phyloP scores from a whole-genome alignment of 2,888 invertebrate genomes.

The Pardosa pseudoannulata region DNA sequence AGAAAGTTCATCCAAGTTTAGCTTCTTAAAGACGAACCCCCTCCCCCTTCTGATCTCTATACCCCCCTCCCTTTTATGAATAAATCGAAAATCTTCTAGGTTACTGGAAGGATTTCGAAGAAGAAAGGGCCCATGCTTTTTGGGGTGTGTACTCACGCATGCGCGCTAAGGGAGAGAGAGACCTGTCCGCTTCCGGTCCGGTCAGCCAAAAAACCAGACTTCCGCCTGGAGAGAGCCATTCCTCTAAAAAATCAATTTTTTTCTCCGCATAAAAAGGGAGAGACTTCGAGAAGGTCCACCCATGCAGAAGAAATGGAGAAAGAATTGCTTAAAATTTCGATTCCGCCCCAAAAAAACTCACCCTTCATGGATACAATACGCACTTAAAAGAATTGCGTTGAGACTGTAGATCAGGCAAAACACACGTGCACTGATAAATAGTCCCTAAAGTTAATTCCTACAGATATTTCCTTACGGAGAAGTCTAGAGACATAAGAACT shows the following conservation, averaged over 20 bases:
- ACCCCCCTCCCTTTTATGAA: constrained; percentile 12
- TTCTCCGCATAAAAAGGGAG: not conserved
- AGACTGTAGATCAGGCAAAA: not conserved
- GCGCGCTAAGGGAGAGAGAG: constrained; percentile 29
- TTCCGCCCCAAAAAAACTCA: not conserved
- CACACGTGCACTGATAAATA: too few relatives aligned
- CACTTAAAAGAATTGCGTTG: not conserved
- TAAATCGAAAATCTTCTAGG: constrained; percentile 64
- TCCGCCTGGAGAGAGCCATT: constrained; percentile 39
- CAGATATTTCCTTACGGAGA: too few relatives aligned
- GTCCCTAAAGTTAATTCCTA: too few relatives aligned
- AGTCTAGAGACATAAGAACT: too few relatives aligned
- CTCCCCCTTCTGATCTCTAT: constrained; percentile 8
- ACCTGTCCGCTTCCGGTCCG: constrained; percentile 63
- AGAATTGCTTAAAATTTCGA: not conserved
- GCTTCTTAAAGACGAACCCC: constrained; percentile 52
- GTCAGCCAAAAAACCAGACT: constrained; percentile 37
- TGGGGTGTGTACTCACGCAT: constrained; percentile 70
- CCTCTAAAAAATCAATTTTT: constrained; percentile 19
- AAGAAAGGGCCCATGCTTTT: constrained; percentile 25
- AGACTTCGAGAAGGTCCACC: not conserved
- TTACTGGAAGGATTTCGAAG: constrained; percentile 56
- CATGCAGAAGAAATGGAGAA: constrained; percentile 14
- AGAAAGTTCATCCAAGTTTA: constrained; percentile 67
- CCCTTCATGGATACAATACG: not conserved